Evolutionary conservation across 2,888 invertebrate species (phyloP).

Genomic region (Hedychridium roseum): DNA sequence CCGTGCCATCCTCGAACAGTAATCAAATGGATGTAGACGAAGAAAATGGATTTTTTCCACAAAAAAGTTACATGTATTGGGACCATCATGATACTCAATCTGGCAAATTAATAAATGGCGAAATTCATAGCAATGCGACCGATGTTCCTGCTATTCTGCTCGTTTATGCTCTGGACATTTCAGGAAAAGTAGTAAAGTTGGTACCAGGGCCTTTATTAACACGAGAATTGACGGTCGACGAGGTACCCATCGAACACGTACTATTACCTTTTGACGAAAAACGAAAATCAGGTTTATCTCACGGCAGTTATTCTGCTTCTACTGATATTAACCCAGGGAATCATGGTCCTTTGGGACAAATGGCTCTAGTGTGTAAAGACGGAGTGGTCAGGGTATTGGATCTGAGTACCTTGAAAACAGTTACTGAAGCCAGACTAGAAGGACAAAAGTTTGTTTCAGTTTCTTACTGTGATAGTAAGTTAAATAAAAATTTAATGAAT

Average conservation of each 20-base stretch:
- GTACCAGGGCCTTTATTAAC: slow-evolving; percentile 70
- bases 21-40: slow-evolving; percentile 61
- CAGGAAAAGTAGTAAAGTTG: slow-evolving; percentile 66
- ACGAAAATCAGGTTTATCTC: slow-evolving; percentile 20
- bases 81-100: slow-evolving; percentile 70
- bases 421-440: slow-evolving; percentile 75
- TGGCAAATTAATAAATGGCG: slow-evolving; percentile 68
- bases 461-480: slow-evolving; percentile 83
- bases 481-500: no score
- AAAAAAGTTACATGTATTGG: slow-evolving; percentile 67
- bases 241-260: slow-evolving; percentile 76
- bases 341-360: slow-evolving; percentile 65
- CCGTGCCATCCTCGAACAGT: slow-evolving; percentile 55
- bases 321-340: slow-evolving; percentile 19
- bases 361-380: slow-evolving; percentile 78
- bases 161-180: slow-evolving; percentile 68
- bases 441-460: slow-evolving; percentile 81
- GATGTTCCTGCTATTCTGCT: slow-evolving; percentile 65
- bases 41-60: slow-evolving; percentile 55
- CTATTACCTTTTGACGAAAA: slow-evolving; percentile 69
- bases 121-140: slow-evolving; percentile 55
- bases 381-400: slow-evolving; percentile 79
- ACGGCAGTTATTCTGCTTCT: slow-evolving; percentile 19
- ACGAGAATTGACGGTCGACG: slow-evolving; percentile 70
- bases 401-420: slow-evolving; percentile 73